A percentile compares a stretch with the other conserved stretches of the same genome.
These are phyloP conservation scores for Arvicanthis niloticus DNA, from an alignment of 2,113 vertebrate genomes.

Conservation along the genomic window DNA sequence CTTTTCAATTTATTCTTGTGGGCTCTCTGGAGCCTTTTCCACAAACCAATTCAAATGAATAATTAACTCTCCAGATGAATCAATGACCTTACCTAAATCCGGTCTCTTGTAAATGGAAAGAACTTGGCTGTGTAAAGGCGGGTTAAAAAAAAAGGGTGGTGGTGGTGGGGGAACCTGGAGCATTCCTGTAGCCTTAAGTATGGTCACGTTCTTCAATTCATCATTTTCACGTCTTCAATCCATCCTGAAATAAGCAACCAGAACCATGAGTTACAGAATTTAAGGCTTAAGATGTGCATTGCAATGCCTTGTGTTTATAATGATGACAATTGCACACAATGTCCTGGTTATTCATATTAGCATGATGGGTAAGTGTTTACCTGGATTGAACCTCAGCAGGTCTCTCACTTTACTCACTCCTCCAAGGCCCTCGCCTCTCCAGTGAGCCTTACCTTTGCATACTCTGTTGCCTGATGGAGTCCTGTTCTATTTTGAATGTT, in stretches of 20 bases:
- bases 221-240: constrained; percentile 14
- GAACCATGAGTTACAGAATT: constrained; percentile 10
- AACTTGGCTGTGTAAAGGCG: constrained; percentile 38
- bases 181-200: constrained; percentile 30
- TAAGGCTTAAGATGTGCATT: background rate
- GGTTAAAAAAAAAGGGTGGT: background rate
- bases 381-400: background rate
- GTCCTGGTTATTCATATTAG: background rate
- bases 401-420: background rate
- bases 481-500: background rate
- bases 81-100: constrained; percentile 77
- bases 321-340: background rate
- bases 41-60: constrained; percentile 80
- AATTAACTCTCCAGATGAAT: constrained; percentile 80
- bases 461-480: background rate
- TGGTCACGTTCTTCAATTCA: constrained; percentile 34
- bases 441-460: background rate
- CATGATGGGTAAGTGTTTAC: background rate
- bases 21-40: constrained; percentile 77
- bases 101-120: constrained; percentile 64
- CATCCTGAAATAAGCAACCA: constrained; percentile 3
- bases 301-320: constrained; percentile 37
- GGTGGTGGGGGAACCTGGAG: background rate
- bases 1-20: constrained; percentile 81
- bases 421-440: background rate